These are phyloP conservation scores for Lycaena phlaeas DNA, from an alignment of 2,888 invertebrate species.

Conservation along the genomic window DNA sequence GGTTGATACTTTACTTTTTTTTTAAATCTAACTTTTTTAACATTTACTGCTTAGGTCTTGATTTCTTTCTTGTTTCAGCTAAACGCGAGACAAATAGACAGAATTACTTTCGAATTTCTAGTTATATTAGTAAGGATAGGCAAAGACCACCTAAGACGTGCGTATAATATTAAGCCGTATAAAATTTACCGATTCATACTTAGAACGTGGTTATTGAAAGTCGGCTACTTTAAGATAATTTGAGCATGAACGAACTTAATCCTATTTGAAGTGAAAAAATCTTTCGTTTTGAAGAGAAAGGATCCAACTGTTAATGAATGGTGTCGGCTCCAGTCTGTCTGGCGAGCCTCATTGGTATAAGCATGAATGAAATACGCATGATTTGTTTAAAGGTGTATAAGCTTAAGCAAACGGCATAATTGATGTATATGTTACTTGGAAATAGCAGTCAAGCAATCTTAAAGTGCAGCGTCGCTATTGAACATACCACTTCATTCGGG, in stretches of 20 bases:
- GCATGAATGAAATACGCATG: conserved; percentile 2
- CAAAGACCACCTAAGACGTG: conserved; percentile 2
- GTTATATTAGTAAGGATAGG: too few relatives aligned
- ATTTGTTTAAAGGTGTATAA: conserved; percentile 2
- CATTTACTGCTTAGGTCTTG: too few relatives aligned
- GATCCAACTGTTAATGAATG: background rate
- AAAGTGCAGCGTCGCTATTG: too few relatives aligned
- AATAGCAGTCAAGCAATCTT: too few relatives aligned
- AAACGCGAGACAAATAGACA: too few relatives aligned
- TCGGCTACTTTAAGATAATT: conserved; percentile 3
- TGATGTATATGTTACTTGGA: too few relatives aligned
- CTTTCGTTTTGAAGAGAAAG: background rate
- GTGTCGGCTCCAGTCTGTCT: background rate
- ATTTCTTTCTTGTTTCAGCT: too few relatives aligned
- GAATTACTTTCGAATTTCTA: too few relatives aligned
- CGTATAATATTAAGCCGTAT: too few relatives aligned
- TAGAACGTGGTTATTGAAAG: background rate
- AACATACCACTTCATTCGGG: too few relatives aligned
- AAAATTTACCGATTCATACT: background rate
- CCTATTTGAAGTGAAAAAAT: background rate
- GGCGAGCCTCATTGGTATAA: background rate
- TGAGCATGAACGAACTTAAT: background rate
- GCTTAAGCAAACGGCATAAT: background rate
- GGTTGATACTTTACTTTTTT: too few relatives aligned
- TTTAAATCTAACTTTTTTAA: too few relatives aligned